Conservation (phyloP, 2,888 invertebrate species). For the Xestia ashworthii region DNA sequence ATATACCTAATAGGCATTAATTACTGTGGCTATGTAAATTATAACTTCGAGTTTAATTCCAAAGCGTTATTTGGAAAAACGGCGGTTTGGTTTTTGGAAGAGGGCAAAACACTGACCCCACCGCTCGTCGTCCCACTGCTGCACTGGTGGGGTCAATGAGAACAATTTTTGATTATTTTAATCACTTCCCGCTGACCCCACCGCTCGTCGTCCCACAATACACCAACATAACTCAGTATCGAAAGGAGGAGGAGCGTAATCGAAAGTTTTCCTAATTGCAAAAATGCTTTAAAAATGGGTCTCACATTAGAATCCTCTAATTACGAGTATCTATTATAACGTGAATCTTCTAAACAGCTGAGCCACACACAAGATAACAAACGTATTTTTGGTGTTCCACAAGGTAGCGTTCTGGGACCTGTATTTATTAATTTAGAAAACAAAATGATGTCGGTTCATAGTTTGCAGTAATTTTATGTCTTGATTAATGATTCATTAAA, state of each 20-base stretch:
- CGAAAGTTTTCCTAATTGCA: background rate
- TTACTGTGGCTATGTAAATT: too few species aligned
- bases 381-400: background rate
- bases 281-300: too few species aligned
- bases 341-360: background rate
- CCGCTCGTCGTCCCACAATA: too few species aligned
- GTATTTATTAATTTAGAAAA: background rate
- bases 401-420: background rate
- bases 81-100: background rate
- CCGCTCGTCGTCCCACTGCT: too few species aligned
- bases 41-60: background rate
- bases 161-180: too few species aligned
- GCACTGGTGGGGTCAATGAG: too few species aligned
- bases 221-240: background rate
- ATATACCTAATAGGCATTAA: background rate
- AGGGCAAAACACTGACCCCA: background rate
- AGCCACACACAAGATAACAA: background rate
- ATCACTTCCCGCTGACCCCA: too few species aligned
- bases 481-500: background rate
- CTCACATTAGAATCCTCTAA: too few species aligned
- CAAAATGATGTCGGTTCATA: background rate
- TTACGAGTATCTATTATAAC: too few species aligned
- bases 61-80: background rate
- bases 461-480: background rate
- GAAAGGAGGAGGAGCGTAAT: background rate